phyloP scores from a whole-genome alignment of 2,888 invertebrate genomes.

The Chloromyia formosa region DNA sequence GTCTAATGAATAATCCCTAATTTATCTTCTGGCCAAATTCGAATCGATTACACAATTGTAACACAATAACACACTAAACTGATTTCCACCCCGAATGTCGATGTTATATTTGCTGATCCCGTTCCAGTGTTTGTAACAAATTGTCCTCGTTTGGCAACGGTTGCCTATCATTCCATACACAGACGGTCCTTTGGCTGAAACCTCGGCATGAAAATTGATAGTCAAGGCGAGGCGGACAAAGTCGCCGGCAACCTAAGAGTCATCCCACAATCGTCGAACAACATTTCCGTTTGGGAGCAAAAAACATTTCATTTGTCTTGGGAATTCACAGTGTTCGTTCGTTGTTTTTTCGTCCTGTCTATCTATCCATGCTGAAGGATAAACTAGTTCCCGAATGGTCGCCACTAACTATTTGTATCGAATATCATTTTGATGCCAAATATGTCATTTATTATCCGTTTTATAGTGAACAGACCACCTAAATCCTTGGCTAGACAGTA shows the following conservation, averaged over 20 bases:
- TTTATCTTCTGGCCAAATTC: not conserved
- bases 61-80: conserved; percentile 29
- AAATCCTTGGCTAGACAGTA: not conserved
- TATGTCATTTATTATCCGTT: not conserved
- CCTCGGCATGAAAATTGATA: not conserved
- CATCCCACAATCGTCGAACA: conserved; percentile 8
- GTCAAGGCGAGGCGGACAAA: not conserved
- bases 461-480: not conserved
- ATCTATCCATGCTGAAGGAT: not conserved
- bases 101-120: not conserved
- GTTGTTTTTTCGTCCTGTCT: not conserved
- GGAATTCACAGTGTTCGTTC: no score
- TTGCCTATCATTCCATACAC: not conserved
- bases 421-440: not conserved
- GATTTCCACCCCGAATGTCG: conserved; percentile 14
- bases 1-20: not conserved
- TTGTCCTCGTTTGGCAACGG: conserved; percentile 7
- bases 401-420: not conserved
- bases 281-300: not conserved
- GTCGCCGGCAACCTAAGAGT: conserved; percentile 3
- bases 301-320: not conserved
- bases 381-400: not conserved
- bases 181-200: not conserved
- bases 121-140: not conserved
- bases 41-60: conserved; percentile 19